Percentiles rank a stretch among this genome's conserved stretches.
Conservation (phyloP, 2,888 invertebrate genomes). For the Orthosia gothica region DNA sequence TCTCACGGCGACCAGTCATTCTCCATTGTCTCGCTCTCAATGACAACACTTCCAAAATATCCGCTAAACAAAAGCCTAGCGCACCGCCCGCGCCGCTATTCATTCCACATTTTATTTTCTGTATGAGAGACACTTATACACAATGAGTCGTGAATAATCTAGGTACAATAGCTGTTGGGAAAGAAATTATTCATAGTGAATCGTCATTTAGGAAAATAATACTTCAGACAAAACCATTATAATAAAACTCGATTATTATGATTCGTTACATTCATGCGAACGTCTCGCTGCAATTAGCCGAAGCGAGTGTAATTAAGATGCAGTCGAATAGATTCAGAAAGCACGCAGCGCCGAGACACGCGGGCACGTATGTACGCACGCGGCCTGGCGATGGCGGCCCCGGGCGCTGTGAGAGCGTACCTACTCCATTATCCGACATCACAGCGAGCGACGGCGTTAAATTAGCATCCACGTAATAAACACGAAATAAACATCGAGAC, state of each 20-base stretch:
- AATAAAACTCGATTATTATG: slow-evolving; percentile 80
- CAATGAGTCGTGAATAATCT: slow-evolving; percentile 87
- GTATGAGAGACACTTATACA: slow-evolving; percentile 83
- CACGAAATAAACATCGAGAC: slow-evolving; percentile 88
- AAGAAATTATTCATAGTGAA: slow-evolving; percentile 81
- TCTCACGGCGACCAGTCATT: slow-evolving; percentile 50
- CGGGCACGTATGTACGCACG: slow-evolving; percentile 62
- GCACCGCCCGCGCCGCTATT: slow-evolving; percentile 76
- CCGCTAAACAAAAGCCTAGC: slow-evolving; percentile 81
- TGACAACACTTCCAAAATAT: slow-evolving; percentile 84
- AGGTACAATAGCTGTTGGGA: slow-evolving; percentile 83
- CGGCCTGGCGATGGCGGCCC: slow-evolving; percentile 48
- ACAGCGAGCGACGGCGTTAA: slow-evolving; percentile 75
- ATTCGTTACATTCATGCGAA: slow-evolving; percentile 80
- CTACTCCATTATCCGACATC: slow-evolving; percentile 77
- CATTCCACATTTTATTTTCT: slow-evolving; percentile 83
- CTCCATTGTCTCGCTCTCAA: slow-evolving; percentile 77
- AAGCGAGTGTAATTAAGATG: slow-evolving; percentile 78
- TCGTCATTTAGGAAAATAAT: slow-evolving; percentile 79
- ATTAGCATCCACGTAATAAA: slow-evolving; percentile 85
- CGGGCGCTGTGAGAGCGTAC: slow-evolving; percentile 65
- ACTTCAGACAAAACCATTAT: slow-evolving; percentile 76
- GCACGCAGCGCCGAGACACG: slow-evolving; percentile 65
- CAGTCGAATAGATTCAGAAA: slow-evolving; percentile 75
- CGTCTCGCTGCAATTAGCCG: slow-evolving; percentile 75